Base-by-base conservation (phyloP, 2,797 vertebrate species). In the Petrocephalus schoutedeni region DNA sequence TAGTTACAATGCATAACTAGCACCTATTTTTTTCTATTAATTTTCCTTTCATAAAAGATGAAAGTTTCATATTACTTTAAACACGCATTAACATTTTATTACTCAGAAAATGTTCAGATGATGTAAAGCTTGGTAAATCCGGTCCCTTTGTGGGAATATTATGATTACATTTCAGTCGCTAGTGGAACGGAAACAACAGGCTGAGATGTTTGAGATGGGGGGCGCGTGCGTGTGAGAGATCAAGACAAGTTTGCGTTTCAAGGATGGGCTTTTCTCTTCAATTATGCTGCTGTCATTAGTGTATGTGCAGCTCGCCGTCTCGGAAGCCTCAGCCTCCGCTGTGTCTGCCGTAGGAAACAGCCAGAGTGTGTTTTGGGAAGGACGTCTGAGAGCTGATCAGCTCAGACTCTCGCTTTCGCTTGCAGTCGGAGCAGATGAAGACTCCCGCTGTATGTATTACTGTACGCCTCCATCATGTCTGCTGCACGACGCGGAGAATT, bases 401-500 rank as follows among this genome's bases (percentile, higher is more conserved):
- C 67, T 74, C 67, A 74, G 45, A 23, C 49, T 54, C 9, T 84
- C 89, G 88, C 90, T 90, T 91, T 32, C 85, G 58, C 83, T 49
- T 61, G 19, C 82, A 85, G 64, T 87, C 77, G 28, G 61, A 3
- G 87, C 89, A 91, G 90, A 86, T 89, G 88, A 89, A 51, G 74
- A 89, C 85, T 77, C 41, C 41, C 89, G 53, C 85, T 90, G 80
- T 85, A 88, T 58, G 89, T 90, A 89, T 92, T 90, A 89, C 56
- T 0, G 85, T 57, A 89, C 90, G 92, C 71, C 14, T 89, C 88
- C 49, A 89, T 93, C 92, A 91, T 53, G 51, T 85, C 90, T 93
- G 89, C 54, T 2, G 86, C 87, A 87, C 91, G 90, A 92, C 85
- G 88, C 90, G 93, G 89, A 90, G 91, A 92, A 80, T 89, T 21